Evolutionary conservation across 2,113 vertebrate genomes (phyloP).

Genomic region (Silurus asotus): DNA sequence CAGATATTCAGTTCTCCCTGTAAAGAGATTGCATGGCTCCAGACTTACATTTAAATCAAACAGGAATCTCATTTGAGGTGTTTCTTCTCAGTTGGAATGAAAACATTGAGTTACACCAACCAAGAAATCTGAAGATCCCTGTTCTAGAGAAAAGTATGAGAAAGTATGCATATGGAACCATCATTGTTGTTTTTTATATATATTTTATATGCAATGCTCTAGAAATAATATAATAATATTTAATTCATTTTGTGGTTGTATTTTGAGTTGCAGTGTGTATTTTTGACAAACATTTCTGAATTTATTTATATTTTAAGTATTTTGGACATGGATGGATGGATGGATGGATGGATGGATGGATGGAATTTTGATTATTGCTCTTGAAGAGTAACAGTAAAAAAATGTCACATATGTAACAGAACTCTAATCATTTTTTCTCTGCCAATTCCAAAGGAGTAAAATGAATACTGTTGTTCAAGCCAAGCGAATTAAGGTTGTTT

Average conservation of each 20-base stretch:
- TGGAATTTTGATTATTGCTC: neutral
- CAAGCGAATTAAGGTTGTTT: neutral
- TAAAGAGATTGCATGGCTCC: neutral
- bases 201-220: neutral
- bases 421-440: neutral
- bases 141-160: neutral
- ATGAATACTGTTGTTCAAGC: neutral
- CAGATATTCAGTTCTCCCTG: neutral
- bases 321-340: neutral
- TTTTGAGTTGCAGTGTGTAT: neutral
- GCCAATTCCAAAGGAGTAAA: neutral
- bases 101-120: neutral
- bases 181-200: neutral
- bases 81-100: neutral
- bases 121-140: neutral
- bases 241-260: neutral
- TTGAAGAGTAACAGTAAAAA: neutral
- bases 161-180: neutral
- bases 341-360: neutral
- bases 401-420: neutral
- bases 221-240: neutral
- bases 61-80: neutral
- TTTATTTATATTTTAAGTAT: neutral
- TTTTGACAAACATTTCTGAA: neutral
- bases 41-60: neutral